Evolutionary conservation across 1,140 invertebrate species (phyloP), one percentile per base, ranked within the genome.

Genomic region (Scaptodrosophila lebanonensis): DNA sequence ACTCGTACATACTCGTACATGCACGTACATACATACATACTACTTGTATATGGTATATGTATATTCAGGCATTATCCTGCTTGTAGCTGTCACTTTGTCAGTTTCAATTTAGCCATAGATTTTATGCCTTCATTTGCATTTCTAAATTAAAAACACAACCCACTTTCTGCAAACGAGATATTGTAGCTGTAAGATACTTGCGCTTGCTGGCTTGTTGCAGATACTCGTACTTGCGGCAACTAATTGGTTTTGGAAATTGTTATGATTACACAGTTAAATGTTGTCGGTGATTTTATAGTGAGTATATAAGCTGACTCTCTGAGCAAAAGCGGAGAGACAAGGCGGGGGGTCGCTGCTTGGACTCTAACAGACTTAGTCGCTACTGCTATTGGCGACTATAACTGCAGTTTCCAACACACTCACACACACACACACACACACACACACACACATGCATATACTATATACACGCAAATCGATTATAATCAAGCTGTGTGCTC

Each of bases 101-200:
- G 66, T 70, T 75, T 75, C 66, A 82, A 82, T 82, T 82, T 82
- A 54, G 47, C 52, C 38, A 22, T 63, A 82, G 70, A 82, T 75
- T 70, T 82, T 83, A 75, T 75, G 75, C 66, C 69, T 82, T 82
- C 61, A 82, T 82, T 82, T 82, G 75, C 75, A 82, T 82, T 82
- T 61, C 53, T 66, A 82, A 82, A 82, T 82, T 66, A 82, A 72
- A 69, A 64, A 56, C 66, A 16, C 75, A 64, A 38, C 61, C 75
- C 75, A 69, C 65, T 70, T 57, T 77, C 11, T 36, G 50, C 15
- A 33, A n/a, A 33, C 8, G 8, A 33, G 12, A 9, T 4, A 8
- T 33, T n/a, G 32, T 33, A n/a, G 32, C 12, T 33, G 32, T 13
- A n/a, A n/a, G 32, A n/a, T 33, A 13, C 32, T 33, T 36, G 25